Conservation (phyloP, 1,140 invertebrate genomes). For the Diabrotica virgifera region DNA sequence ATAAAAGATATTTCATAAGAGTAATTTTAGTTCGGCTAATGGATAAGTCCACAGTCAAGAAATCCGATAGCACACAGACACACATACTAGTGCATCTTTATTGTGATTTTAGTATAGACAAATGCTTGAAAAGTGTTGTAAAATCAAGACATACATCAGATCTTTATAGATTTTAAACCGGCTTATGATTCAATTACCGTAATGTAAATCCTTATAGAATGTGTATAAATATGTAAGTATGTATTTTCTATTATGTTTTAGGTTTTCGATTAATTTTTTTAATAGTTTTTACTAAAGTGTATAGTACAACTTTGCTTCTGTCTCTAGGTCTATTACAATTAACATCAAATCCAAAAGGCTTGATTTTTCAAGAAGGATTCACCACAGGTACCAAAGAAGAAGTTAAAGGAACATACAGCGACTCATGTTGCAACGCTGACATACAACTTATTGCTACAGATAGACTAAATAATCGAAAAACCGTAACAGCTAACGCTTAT, state of each 20-base stretch:
- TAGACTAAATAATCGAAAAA: slow-evolving; percentile 45
- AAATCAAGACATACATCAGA: no score
- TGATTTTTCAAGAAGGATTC: slow-evolving; percentile 47
- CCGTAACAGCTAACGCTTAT: slow-evolving; percentile 48
- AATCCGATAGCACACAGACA: no score
- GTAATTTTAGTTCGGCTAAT: no score
- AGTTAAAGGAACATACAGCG: slow-evolving; percentile 51
- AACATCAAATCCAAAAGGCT: slow-evolving; percentile 46
- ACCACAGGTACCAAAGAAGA: slow-evolving; percentile 50
- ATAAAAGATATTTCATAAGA: no score
- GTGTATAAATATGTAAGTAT: neutral
- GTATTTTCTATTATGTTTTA: neutral
- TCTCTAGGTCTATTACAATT: slow-evolving; percentile 49
- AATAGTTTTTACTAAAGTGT: neutral
- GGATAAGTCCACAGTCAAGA: no score
- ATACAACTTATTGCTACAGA: slow-evolving; percentile 50
- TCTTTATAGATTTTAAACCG: no score
- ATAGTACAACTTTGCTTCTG: slow-evolving; percentile 15
- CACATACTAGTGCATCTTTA: no score
- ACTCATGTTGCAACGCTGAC: slow-evolving; percentile 51
- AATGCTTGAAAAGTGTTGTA: no score
- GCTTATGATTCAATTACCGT: no score
- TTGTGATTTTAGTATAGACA: no score
- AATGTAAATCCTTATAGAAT: no score
- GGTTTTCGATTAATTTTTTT: slow-evolving; percentile 3